Conservation (phyloP, 2,797 vertebrate species). For the Miichthys miiuy region DNA sequence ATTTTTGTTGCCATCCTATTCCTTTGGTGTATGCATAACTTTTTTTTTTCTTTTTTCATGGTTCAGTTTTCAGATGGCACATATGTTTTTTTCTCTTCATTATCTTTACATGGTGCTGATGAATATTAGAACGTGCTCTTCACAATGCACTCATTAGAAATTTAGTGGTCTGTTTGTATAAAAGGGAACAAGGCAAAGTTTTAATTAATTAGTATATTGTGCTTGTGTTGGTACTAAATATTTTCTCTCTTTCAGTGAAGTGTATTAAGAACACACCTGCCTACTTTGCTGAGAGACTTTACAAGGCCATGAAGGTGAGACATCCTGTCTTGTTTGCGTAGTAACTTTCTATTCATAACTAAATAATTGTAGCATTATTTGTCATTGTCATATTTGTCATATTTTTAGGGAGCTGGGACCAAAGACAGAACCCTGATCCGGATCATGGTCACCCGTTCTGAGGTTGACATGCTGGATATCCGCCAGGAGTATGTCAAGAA, state of each 20-base stretch:
- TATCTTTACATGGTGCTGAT: not conserved
- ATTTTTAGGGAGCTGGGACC: constrained; percentile 91
- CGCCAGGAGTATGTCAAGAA: constrained; percentile 90
- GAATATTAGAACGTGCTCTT: not conserved
- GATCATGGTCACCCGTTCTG: constrained; percentile 96
- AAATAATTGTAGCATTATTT: not conserved
- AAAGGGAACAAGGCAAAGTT: not conserved
- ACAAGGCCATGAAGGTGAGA: constrained; percentile 96
- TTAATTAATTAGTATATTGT: not conserved
- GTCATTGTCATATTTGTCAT: not conserved
- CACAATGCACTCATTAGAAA: not conserved
- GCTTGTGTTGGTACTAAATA: not conserved
- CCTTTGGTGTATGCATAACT: not conserved
- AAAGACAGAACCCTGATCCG: constrained; percentile 95
- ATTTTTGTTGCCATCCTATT: constrained; percentile 12
- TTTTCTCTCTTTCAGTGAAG: constrained; percentile 88
- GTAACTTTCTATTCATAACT: not conserved
- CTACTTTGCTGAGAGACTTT: constrained; percentile 96
- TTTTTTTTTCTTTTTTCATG: constrained; percentile 16
- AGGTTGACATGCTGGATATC: constrained; percentile 95
- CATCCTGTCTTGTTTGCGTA: not conserved
- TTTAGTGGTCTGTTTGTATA: constrained; percentile 5
- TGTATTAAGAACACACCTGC: constrained; percentile 94
- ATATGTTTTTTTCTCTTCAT: constrained; percentile 10
- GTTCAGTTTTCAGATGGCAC: not conserved